Percentiles rank a stretch among this genome's conserved stretches.
These are phyloP conservation scores for Parazoanthus atlanticus DNA, from an alignment of 92 coral and sea anemone species.

Conservation along the genomic window DNA sequence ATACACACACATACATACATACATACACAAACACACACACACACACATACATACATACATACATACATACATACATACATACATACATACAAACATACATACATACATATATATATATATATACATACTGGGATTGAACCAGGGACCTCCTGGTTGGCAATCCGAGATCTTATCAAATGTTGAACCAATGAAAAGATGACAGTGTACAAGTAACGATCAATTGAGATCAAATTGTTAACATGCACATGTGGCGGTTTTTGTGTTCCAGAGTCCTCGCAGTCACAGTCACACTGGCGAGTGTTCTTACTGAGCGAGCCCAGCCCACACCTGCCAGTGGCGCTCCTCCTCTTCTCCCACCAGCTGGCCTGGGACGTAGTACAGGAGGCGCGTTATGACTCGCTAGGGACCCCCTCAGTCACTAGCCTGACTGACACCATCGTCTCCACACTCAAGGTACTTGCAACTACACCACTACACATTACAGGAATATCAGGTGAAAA, in stretches of 20 bases:
- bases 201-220: no score
- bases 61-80: no score
- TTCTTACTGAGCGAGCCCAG: conserved; percentile 85
- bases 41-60: no score
- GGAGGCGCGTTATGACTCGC: conserved; percentile 63
- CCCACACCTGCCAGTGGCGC: conserved; percentile 76
- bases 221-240: neutral
- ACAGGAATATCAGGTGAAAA: no score
- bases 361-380: conserved; percentile 96
- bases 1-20: no score
- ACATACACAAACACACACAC: no score
- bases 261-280: conserved; percentile 65
- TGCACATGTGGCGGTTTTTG: neutral
- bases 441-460: conserved; percentile 75
- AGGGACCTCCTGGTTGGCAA: no score
- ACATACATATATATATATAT: no score
- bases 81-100: no score
- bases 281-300: conserved; percentile 89
- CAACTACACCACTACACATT: no score
- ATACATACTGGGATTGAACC: no score
- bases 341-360: conserved; percentile 89
- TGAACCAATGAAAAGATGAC: neutral
- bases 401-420: conserved; percentile 56
- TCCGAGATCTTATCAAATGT: no score
- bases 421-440: conserved; percentile 66